A percentile compares a stretch with the other conserved stretches of the same genome.
These are phyloP conservation scores for Fregata magnificens DNA, from an alignment of 2,113 vertebrate genomes.

Conservation along the genomic window DNA sequence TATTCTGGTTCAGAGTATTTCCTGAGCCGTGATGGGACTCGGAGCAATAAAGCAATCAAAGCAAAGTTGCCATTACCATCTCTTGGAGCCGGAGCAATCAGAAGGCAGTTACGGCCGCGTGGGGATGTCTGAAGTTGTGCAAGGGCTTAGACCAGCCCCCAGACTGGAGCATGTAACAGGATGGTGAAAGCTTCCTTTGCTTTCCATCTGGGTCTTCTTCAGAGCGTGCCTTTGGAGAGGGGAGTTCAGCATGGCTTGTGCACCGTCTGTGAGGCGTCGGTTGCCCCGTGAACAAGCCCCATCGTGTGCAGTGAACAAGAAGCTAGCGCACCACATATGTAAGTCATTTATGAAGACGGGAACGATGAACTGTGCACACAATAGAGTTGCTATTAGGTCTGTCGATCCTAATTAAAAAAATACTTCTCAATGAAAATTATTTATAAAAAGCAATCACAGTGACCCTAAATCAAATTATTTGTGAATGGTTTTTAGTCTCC, in stretches of 20 bases:
- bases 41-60: not conserved
- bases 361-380: not conserved
- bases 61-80: not conserved
- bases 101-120: not conserved
- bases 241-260: not conserved
- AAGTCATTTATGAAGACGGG: not conserved
- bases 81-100: not conserved
- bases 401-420: slow-evolving; percentile 53
- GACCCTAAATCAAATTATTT: slow-evolving; percentile 64
- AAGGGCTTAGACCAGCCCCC: not conserved
- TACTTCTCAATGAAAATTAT: slow-evolving; percentile 58
- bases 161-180: rapidly evolving
- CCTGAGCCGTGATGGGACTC: not conserved
- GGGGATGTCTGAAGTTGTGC: not conserved
- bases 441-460: slow-evolving; percentile 51
- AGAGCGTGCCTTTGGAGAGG: not conserved
- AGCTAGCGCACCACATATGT: slow-evolving; percentile 12
- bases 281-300: not conserved
- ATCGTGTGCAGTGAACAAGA: not conserved
- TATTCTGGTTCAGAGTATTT: not conserved
- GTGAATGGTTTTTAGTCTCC: slow-evolving; percentile 59
- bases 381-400: slow-evolving; percentile 35
- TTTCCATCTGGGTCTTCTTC: not conserved
- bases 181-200: not conserved
- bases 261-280: not conserved